phyloP scores from a whole-genome alignment of 2,113 vertebrate species.

The Chaenogobius annularis region DNA sequence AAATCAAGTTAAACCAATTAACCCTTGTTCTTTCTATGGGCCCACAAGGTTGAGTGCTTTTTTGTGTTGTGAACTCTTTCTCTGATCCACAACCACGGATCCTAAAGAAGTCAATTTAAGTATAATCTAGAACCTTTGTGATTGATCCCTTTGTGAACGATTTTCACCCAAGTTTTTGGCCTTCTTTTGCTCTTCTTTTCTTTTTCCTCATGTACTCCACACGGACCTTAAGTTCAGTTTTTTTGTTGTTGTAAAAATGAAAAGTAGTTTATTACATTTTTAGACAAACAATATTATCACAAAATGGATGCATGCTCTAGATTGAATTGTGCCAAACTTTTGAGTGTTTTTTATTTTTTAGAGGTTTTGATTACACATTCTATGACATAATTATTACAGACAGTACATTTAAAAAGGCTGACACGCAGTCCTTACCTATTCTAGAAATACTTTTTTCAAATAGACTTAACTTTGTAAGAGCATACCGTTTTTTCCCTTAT shows the following conservation, averaged over 20 bases:
- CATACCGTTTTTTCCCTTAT: neutral
- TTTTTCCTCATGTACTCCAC: neutral
- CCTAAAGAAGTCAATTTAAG: neutral
- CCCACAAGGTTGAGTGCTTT: constrained; percentile 53
- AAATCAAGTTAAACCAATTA: constrained; percentile 71
- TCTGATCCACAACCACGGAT: neutral
- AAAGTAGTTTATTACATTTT: too few relatives aligned
- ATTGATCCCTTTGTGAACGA: too few relatives aligned
- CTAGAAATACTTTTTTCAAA: neutral
- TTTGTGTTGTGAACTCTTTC: constrained; percentile 29
- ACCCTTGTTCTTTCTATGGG: constrained; percentile 58
- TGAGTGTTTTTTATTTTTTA: too few relatives aligned
- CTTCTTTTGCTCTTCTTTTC: neutral
- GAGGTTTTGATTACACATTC: neutral
- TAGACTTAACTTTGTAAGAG: neutral
- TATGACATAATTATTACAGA: neutral
- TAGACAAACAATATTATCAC: too few relatives aligned
- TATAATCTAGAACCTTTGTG: neutral
- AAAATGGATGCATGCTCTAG: too few relatives aligned
- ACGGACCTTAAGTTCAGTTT: too few relatives aligned
- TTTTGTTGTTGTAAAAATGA: too few relatives aligned
- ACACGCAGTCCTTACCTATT: neutral
- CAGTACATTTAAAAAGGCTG: neutral
- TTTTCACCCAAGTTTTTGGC: neutral
- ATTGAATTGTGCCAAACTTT: too few relatives aligned